phyloP scores from a whole-genome alignment of 1,140 invertebrate genomes.

The Meloidogyne floridensis region DNA sequence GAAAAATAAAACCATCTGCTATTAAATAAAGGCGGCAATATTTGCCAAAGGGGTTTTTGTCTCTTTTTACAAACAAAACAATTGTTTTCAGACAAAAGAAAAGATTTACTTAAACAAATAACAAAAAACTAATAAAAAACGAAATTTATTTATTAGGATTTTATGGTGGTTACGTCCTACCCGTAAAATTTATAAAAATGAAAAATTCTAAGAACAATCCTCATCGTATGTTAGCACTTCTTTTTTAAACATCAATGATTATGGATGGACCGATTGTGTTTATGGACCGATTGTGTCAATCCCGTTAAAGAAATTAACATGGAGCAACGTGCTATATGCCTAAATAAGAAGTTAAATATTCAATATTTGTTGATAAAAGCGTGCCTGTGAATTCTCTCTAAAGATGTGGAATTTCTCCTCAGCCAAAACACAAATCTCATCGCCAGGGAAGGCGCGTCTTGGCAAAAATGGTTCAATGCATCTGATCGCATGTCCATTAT shows the following conservation, averaged over 20 bases:
- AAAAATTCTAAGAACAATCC: no score
- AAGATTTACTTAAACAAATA: not conserved
- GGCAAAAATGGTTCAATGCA: conserved; percentile 43
- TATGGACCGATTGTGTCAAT: conserved; percentile 52
- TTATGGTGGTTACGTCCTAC: no score
- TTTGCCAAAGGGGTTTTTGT: not conserved
- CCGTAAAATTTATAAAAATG: no score
- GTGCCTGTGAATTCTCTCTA: conserved; percentile 46
- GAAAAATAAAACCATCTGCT: not conserved
- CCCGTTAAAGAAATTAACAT: conserved; percentile 59
- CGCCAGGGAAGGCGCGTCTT: conserved; percentile 43
- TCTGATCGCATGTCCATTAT: not conserved
- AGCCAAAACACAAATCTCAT: conserved; percentile 43
- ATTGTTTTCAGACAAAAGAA: not conserved
- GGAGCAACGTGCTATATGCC: conserved; percentile 41
- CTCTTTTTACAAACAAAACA: not conserved
- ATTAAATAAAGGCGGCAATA: not conserved
- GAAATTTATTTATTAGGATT: no score
- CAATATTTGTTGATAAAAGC: not conserved
- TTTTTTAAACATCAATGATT: not conserved
- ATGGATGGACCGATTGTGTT: conserved; percentile 54
- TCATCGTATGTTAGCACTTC: no score
- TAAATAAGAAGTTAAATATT: not conserved
- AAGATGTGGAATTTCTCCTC: conserved; percentile 38
- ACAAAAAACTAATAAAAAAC: no score